Base-by-base conservation (phyloP, 2,113 vertebrate species). In the Alethe diademata region DNA sequence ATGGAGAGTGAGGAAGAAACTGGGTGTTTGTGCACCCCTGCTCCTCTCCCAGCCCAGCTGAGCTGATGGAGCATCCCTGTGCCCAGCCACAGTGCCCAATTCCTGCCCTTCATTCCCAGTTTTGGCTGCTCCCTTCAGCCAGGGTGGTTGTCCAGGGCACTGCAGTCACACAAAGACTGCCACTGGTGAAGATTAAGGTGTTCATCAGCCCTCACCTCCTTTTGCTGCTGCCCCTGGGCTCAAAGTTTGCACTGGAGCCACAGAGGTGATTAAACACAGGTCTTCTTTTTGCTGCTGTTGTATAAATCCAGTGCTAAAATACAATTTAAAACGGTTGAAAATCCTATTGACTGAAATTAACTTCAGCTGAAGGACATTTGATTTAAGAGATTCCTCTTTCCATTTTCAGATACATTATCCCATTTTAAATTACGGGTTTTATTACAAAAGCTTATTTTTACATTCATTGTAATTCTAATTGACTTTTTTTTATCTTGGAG, bases 311-410 rank as follows among this genome's bases (percentile, higher is more conserved):
- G 72, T 87, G 83, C 92, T 96, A 91, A 97, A 96, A 88, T 88
- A 78, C 53, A 62, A 95, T 95, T 97, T 93, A 94, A 96, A 85
- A 73, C 19, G 28, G 86, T 79, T 93, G 85, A 94, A 96, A 93
- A 92, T 96, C 90, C 95, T 96, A 70, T 97, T 95, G 95, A 95
- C 97, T 91, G 90, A 97, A 96, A 96, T 96, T 95, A 97, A 94
- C 95, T 96, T 93, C 71, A 42, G 90, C 94, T 96, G 97, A 96
- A 96, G 95, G 96, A 95, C 95, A 43, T 94, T 97, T 90, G 94
- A 95, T 96, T 97, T 94, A 96, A 94, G 96, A 95, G 97, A 95
- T 88, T 83, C 91, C 69, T 93, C 91, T 93, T 93, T 95, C 96
- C 93, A 90, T 95, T 93, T 95, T 95, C 96, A 96, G 75, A 96